Evolutionary conservation across 2,113 vertebrate genomes (phyloP), one percentile per base, ranked within the genome.

Genomic region (Sphaerodactylus townsendi): DNA sequence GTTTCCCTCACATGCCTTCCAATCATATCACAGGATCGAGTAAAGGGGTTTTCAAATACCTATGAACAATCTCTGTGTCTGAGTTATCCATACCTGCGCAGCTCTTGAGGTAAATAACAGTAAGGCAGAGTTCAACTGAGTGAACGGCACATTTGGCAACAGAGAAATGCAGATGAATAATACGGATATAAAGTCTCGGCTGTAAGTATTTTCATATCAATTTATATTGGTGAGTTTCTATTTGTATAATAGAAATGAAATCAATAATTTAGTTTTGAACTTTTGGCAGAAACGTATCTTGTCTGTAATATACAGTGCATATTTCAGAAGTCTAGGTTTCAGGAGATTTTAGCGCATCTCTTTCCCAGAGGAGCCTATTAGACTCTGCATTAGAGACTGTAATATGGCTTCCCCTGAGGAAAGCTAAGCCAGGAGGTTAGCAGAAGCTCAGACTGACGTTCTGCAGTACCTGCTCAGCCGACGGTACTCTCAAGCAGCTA

Each of bases 281-380:
- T 74, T 41, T 68, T 77, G 65, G 44, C 30, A 66, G 66, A 4
- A 13, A 76, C 53, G 41, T 50, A 59, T 66, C 23, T 1, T 86
- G 1, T 74, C n/a, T 88, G 28, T 89, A 89, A 84, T 75, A 78
- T 79, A 80, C 65, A 70, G 41, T 76, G 3, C 73, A 69, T 77
- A 44, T 77, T 86, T 71, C 72, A 1, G 68, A 69, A 30, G 1
- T 30, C 74, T 83, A 77, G 77, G 4, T 1, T 87, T 11, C 76
- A 53, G 1, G 1, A 83, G 3, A 1, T 88, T 90, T n/a, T 68
- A 53, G 28, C 30, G 28, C 53, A 5, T 1, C 77, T 73, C 56
- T 89, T 78, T 90, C 89, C 21, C 39, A 81, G 21, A 56, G 30
- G 65, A 1, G 53, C 70, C 80, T 85, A 77, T 35, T 80, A 81